phyloP scores from a whole-genome alignment of 1,140 invertebrate species.

The Chrysoperla carnea region DNA sequence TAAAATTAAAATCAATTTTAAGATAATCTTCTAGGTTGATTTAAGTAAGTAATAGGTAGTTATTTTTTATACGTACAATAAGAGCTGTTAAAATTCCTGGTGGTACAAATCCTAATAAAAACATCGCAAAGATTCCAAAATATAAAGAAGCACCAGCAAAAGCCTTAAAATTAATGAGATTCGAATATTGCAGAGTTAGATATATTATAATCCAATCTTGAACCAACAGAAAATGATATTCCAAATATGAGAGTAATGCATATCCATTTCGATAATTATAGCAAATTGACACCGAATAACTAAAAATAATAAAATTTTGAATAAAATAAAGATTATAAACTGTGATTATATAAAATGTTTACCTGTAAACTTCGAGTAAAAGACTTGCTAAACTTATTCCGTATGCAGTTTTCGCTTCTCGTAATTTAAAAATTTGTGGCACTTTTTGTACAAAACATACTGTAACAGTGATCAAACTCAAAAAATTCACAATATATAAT shows the following conservation, averaged over 20 bases:
- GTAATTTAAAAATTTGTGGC: conserved; percentile 45
- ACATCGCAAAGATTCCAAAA: conserved; percentile 23
- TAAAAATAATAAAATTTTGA: conserved; percentile 27
- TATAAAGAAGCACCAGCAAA: conserved; percentile 26
- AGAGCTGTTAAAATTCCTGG: conserved; percentile 32
- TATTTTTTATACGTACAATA: conserved; percentile 39
- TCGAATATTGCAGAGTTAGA: conserved; percentile 39
- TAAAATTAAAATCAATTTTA: no score
- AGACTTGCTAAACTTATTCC: conserved; percentile 42
- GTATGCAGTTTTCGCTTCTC: conserved; percentile 33
- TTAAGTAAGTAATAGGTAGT: no score
- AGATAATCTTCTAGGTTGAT: no score
- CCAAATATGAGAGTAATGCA: conserved; percentile 46
- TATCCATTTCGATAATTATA: conserved; percentile 53
- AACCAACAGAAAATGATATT: conserved; percentile 49
- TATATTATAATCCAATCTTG: conserved; percentile 49
- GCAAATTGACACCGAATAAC: conserved; percentile 46
- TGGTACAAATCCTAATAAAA: conserved; percentile 32
- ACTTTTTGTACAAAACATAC: conserved; percentile 50
- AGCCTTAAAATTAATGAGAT: conserved; percentile 24
- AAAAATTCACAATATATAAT: conserved; percentile 20
- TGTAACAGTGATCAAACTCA: conserved; percentile 44
- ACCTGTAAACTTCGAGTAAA: conserved; percentile 47
- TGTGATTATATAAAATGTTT: conserved; percentile 9
- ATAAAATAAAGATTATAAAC: conserved; percentile 2